Evolutionary conservation across 2,797 vertebrate genomes (phyloP).

Genomic region (Denticeps clupeoides): DNA sequence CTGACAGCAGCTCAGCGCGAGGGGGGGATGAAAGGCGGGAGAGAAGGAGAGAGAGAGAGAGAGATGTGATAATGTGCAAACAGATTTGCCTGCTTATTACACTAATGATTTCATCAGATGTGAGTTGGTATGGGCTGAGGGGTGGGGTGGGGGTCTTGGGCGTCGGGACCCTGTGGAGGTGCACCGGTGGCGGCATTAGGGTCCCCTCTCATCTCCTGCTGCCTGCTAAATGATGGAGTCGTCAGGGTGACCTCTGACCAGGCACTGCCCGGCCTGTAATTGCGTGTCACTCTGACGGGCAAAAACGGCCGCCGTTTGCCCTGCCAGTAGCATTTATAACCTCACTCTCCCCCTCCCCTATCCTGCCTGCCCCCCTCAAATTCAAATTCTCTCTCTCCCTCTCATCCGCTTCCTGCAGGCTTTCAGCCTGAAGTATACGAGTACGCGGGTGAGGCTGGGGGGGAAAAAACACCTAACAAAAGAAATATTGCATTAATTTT

Average conservation of each 20-base stretch:
- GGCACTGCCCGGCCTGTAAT: constrained; percentile 80
- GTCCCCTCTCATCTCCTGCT: constrained; percentile 73
- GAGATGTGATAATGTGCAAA: constrained; percentile 85
- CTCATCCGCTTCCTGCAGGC: constrained; percentile 4
- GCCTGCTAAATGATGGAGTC: constrained; percentile 90
- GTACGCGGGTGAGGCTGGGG: constrained; percentile 4
- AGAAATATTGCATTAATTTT: constrained; percentile 99
- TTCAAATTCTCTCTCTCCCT: not conserved
- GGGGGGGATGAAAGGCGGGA: constrained; percentile 65
- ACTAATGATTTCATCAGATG: constrained; percentile 96
- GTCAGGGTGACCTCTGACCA: constrained; percentile 91
- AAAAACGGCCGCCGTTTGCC: constrained; percentile 60
- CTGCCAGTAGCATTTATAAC: constrained; percentile 1
- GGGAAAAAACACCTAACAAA: constrained; percentile 73
- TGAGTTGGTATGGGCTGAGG: constrained; percentile 71
- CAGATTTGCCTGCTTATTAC: constrained; percentile 98
- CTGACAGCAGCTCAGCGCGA: constrained; percentile 68
- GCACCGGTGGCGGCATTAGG: constrained; percentile 22
- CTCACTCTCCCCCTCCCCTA: not conserved
- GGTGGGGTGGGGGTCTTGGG: constrained; percentile 55
- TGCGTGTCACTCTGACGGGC: constrained; percentile 82
- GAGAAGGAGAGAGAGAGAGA: constrained; percentile 74
- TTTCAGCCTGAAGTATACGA: constrained; percentile 19
- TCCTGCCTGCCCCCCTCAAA: constrained; percentile 7
- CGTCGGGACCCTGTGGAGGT: not conserved